Conservation (phyloP, 2,888 invertebrate species). For the Hyposoter dolosus region DNA sequence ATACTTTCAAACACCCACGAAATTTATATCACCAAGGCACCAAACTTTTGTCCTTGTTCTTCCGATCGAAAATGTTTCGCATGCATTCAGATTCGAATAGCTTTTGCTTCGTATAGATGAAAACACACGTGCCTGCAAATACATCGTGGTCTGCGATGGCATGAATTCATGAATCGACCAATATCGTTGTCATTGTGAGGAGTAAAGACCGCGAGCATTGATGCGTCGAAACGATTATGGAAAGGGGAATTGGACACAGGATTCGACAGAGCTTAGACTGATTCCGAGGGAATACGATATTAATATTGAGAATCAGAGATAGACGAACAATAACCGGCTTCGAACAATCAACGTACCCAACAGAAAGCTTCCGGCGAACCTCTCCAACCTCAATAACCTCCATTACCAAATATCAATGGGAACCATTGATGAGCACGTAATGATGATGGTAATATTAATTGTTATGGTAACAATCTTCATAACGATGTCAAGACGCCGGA, state of each 20-base stretch:
- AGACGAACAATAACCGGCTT: not conserved
- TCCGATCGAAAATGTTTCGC: not conserved
- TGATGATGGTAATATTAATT: not conserved
- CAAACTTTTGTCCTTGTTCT: not conserved
- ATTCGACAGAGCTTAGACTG: not conserved
- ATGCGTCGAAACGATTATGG: not conserved
- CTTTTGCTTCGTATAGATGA: not conserved
- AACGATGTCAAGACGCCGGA: not conserved
- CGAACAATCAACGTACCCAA: not conserved
- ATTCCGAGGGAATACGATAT: not conserved
- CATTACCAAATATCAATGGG: not conserved
- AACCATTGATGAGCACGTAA: not conserved
- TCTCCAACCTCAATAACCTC: not conserved
- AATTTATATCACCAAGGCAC: not conserved
- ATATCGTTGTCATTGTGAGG: not conserved
- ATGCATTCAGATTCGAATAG: not conserved
- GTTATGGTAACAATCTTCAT: not conserved
- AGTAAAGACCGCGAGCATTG: conserved; percentile 7
- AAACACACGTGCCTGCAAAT: not conserved
- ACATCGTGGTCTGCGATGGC: not conserved
- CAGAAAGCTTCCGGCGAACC: not conserved
- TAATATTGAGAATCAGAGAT: conserved; percentile 2
- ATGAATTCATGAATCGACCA: not conserved
- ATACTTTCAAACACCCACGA: not conserved
- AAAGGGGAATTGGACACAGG: not conserved